These are phyloP conservation scores for Cheilosia variabilis DNA, from an alignment of 2,888 invertebrate genomes.

Conservation along the genomic window DNA sequence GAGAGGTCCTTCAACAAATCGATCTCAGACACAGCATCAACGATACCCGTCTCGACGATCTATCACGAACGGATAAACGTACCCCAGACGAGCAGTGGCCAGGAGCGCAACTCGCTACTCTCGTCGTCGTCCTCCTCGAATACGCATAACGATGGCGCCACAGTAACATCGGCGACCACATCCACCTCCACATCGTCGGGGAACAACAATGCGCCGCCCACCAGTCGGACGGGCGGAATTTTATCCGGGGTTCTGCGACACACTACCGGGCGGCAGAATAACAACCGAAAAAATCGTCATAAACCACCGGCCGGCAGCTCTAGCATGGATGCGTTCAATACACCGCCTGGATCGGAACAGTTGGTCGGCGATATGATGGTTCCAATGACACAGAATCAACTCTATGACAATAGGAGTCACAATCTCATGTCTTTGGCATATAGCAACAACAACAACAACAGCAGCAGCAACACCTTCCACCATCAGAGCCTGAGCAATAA, in stretches of 20 bases:
- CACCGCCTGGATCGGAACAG: slow-evolving; percentile 76
- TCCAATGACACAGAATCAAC: slow-evolving; percentile 78
- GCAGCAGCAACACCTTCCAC: slow-evolving; percentile 76
- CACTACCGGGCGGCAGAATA: slow-evolving; percentile 76
- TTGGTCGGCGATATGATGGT: slow-evolving; percentile 77
- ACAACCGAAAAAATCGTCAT: slow-evolving; percentile 72
- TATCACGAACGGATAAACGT: slow-evolving; percentile 78
- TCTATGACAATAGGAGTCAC: slow-evolving; percentile 81
- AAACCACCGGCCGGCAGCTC: slow-evolving; percentile 58
- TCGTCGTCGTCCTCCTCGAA: slow-evolving; percentile 81
- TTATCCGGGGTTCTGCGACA: slow-evolving; percentile 77
- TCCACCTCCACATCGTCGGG: slow-evolving; percentile 74
- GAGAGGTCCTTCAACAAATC: slow-evolving; percentile 82
- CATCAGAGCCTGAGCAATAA: slow-evolving; percentile 76
- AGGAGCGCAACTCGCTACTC: slow-evolving; percentile 82
- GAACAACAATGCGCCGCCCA: slow-evolving; percentile 75
- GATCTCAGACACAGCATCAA: slow-evolving; percentile 66
- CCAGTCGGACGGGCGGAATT: slow-evolving; percentile 73
- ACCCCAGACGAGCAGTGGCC: slow-evolving; percentile 73
- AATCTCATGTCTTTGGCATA: slow-evolving; percentile 82
- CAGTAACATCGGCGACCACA: slow-evolving; percentile 79
- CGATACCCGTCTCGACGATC: slow-evolving; percentile 76
- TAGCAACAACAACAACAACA: slow-evolving; percentile 73
- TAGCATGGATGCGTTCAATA: slow-evolving; percentile 78
- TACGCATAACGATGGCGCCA: slow-evolving; percentile 79